Base-by-base conservation (phyloP, 2,797 vertebrate genomes). In the Anableps anableps region DNA sequence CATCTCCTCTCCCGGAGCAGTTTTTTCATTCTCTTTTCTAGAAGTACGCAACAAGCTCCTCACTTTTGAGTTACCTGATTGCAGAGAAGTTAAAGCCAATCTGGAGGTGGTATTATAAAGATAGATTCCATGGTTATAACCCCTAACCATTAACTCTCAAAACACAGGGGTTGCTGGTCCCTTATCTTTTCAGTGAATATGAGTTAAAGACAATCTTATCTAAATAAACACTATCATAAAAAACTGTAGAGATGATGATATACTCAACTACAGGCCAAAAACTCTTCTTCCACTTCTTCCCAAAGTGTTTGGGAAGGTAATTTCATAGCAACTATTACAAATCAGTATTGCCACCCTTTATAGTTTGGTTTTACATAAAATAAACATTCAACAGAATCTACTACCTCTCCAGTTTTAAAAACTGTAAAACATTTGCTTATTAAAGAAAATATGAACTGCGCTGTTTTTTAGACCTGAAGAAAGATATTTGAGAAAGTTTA, bases 101-200 rank as follows among this genome's bases (percentile, higher is more conserved):
- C 82, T 80, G 47, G 85, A 80, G 82, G 85, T 91, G 82, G 87
- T 91, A 87, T 91, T 90, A 83, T 85, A 85, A 88, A 89, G 82
- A 85, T 45, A 2, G 91, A 94, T 95, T 79, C 92, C 88, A 91
- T 93, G 92, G 91, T 88, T 91, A 88, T 90, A 90, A 82, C 85
- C 90, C 77, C 75, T 88, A 86, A 94, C 93, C 80, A 83, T 88
- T 78, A 72, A 55, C 80, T 50, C 64, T 79, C 75, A 43, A 75
- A 60, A 48, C 83, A 62, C 38, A 74, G 79, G 79, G 86, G 66
- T 31, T 38, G 83, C 76, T 86, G 66, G 50, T 58, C 43, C 51
- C 34, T 34, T 10, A 55, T 72, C 11, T 78, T 77, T 2, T 77
- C 50, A 76, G 70, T 72, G 78, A 71, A 79, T 78, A 77, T 58